Conservation (phyloP, 2,113 vertebrate species). For the Ptilonorhynchus violaceus region DNA sequence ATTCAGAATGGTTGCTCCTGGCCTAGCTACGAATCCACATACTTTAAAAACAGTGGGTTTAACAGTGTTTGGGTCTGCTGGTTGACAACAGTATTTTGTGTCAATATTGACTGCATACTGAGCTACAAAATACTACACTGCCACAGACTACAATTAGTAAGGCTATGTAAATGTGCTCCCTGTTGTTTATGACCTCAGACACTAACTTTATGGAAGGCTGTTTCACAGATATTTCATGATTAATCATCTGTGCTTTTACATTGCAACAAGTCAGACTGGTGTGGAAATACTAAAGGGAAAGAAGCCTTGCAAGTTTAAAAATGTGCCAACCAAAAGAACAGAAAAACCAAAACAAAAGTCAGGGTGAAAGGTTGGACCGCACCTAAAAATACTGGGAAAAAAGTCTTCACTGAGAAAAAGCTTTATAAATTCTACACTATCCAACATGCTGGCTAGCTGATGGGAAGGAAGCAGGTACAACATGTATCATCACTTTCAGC, state of each 20-base stretch:
- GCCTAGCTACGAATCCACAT: not conserved
- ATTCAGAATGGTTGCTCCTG: not conserved
- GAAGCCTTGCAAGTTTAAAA: not conserved
- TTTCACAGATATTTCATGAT: not conserved
- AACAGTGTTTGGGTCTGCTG: not conserved
- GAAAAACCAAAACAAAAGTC: not conserved
- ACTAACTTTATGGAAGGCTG: not conserved
- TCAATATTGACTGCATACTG: not conserved
- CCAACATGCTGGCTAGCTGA: not conserved
- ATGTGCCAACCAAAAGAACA: not conserved
- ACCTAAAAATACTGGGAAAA: not conserved
- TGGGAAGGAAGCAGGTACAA: not conserved
- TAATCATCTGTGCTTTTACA: not conserved
- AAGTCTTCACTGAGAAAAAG: not conserved
- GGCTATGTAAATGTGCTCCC: not conserved
- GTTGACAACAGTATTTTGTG: not conserved
- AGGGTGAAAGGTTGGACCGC: not conserved
- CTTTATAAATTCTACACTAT: not conserved
- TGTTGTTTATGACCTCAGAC: not conserved
- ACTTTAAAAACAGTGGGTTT: not conserved
- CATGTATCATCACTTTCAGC: not conserved
- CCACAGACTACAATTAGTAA: not conserved
- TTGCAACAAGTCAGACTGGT: not conserved
- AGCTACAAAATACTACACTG: not conserved
- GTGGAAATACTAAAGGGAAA: not conserved